Conservation (phyloP, 2,113 vertebrate species). For the Ursus arctos region DNA sequence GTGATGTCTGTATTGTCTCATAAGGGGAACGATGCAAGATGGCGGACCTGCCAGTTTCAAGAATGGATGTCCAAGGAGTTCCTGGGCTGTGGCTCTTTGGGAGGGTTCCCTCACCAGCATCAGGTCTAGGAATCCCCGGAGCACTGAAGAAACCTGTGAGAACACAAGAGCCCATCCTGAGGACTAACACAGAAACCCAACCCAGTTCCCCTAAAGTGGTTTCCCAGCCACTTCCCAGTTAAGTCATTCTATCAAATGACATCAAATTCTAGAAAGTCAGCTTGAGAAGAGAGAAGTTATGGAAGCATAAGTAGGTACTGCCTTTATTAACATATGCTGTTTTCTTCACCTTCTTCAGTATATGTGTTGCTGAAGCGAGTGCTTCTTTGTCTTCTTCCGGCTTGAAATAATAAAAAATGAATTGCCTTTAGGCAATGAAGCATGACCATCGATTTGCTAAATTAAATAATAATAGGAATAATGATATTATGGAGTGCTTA, state of each 20-base stretch:
- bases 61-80: conserved; percentile 96
- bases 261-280: not conserved
- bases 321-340: not conserved
- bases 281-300: not conserved
- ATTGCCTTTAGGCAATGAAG: not conserved
- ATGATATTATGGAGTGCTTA: not conserved
- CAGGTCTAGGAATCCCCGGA: conserved; percentile 96
- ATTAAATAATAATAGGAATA: not conserved
- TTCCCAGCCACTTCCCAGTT: not conserved
- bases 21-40: conserved; percentile 98
- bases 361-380: too few relatives aligned
- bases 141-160: conserved; percentile 93
- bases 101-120: conserved; percentile 98
- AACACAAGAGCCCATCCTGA: not conserved
- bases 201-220: too few relatives aligned
- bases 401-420: not conserved
- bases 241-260: not conserved
- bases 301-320: not conserved
- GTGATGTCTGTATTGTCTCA: conserved; percentile 98
- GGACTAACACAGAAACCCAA: rapidly evolving
- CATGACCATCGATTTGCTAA: not conserved
- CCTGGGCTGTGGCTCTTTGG: conserved; percentile 96
- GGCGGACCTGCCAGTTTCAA: conserved; percentile 97
- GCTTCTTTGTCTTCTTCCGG: conserved; percentile 2
- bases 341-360: conserved; percentile 15